Conservation (phyloP, 2,888 invertebrate species). For the Pandemis corylana region DNA sequence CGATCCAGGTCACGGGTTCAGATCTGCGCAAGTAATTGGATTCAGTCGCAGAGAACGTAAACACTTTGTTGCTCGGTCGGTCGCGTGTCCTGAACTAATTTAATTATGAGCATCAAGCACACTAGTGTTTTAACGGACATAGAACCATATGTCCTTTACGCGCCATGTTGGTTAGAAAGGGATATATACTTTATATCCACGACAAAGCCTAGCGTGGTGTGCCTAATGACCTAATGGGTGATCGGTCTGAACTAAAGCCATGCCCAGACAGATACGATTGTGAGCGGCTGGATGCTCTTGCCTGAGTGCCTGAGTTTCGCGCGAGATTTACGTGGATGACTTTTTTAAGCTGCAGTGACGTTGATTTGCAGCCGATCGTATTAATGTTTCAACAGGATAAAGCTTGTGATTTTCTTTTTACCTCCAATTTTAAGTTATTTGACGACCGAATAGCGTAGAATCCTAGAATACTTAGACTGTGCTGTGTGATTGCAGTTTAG, state of each 20-base stretch:
- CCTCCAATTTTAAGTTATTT: too few species aligned
- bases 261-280: not conserved
- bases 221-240: slow-evolving; percentile 53
- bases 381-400: too few species aligned
- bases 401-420: too few species aligned
- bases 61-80: slow-evolving; percentile 66
- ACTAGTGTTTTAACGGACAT: not conserved
- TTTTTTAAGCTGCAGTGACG: too few species aligned
- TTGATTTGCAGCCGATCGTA: too few species aligned
- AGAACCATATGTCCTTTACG: not conserved
- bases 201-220: slow-evolving; percentile 4
- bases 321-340: too few species aligned
- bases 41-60: slow-evolving; percentile 61
- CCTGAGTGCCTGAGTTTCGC: not conserved
- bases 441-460: too few species aligned
- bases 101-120: slow-evolving; percentile 60
- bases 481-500: too few species aligned
- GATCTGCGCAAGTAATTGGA: slow-evolving; percentile 76
- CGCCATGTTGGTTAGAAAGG: not conserved
- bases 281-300: not conserved
- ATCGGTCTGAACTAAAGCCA: not conserved
- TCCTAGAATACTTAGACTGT: too few species aligned
- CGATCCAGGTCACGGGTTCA: slow-evolving; percentile 70
- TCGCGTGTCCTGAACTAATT: slow-evolving; percentile 72
- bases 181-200: not conserved